Percentiles rank a stretch among this genome's conserved stretches.
Evolutionary conservation across 2,888 invertebrate genomes (phyloP).

Genomic region (Apoda limacodes): DNA sequence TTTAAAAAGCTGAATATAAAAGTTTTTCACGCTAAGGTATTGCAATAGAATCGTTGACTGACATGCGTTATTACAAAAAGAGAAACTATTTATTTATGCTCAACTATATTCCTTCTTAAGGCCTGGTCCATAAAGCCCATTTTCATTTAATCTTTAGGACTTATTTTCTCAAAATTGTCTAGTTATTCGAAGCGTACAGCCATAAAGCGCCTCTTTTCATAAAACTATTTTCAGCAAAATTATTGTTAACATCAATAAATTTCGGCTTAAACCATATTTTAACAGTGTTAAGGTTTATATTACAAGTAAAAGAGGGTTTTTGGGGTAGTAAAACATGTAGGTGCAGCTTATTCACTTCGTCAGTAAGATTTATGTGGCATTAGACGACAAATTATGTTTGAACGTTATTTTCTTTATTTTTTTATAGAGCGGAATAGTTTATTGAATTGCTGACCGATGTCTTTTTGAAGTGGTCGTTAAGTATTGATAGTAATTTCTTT

Average conservation of each 20-base stretch:
- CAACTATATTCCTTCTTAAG: too few species aligned
- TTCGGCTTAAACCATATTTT: constrained; percentile 9
- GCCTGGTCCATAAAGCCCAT: too few species aligned
- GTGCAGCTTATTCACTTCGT: constrained; percentile 26
- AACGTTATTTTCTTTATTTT: constrained; percentile 21
- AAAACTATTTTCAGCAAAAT: neutral
- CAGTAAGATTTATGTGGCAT: constrained; percentile 34
- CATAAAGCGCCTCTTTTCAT: constrained; percentile 8
- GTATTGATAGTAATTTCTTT: too few species aligned
- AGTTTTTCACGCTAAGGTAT: too few species aligned
- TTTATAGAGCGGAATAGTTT: constrained; percentile 27
- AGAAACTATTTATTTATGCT: too few species aligned
- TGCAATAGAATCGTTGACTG: too few species aligned
- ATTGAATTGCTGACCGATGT: constrained; percentile 24
- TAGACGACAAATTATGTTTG: constrained; percentile 28
- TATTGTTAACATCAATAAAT: constrained; percentile 12
- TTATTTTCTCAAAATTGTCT: neutral
- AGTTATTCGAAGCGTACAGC: neutral
- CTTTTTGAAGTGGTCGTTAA: constrained; percentile 18
- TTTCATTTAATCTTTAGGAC: too few species aligned
- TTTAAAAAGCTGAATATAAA: too few species aligned
- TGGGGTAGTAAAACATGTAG: neutral
- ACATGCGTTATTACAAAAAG: too few species aligned
- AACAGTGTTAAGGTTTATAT: neutral
- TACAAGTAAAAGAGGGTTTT: neutral